These are phyloP conservation scores for Styela clava DNA, from an alignment of 23 tunicate species.

Conservation along the genomic window DNA sequence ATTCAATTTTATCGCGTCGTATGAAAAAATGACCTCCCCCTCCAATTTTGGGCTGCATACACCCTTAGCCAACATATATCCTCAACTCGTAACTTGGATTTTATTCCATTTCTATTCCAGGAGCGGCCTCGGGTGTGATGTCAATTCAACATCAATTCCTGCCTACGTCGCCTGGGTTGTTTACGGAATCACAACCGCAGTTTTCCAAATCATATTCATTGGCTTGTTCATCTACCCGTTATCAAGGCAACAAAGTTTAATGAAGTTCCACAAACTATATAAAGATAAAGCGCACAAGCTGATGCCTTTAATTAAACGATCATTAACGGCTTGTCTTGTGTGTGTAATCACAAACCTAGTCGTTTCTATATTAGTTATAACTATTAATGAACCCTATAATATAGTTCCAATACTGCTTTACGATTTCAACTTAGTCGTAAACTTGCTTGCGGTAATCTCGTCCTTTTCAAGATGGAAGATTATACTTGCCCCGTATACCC, in stretches of 20 bases:
- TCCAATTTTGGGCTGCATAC: too few relatives aligned
- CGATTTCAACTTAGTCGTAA: background rate
- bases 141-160: background rate
- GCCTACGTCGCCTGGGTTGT: conserved; percentile 13
- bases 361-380: conserved; percentile 4
- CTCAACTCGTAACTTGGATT: too few relatives aligned
- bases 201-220: conserved; percentile 10
- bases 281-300: background rate
- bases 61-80: too few relatives aligned
- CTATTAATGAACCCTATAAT: conserved; percentile 20
- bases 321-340: conserved; percentile 6
- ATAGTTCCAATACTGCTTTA: conserved; percentile 5
- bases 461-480: conserved; percentile 32
- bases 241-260: background rate
- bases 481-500: background rate
- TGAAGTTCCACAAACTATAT: background rate
- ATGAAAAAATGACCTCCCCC: too few relatives aligned
- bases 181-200: conserved; percentile 28
- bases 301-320: conserved; percentile 7
- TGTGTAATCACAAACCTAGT: conserved; percentile 14
- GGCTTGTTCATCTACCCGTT: conserved; percentile 21
- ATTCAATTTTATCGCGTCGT: too few relatives aligned
- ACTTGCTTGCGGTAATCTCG: conserved; percentile 10
- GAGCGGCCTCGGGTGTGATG: conserved; percentile 4
- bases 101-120: too few relatives aligned